Evolutionary conservation across 1,140 invertebrate genomes (phyloP).

Genomic region (Spodoptera litura): DNA sequence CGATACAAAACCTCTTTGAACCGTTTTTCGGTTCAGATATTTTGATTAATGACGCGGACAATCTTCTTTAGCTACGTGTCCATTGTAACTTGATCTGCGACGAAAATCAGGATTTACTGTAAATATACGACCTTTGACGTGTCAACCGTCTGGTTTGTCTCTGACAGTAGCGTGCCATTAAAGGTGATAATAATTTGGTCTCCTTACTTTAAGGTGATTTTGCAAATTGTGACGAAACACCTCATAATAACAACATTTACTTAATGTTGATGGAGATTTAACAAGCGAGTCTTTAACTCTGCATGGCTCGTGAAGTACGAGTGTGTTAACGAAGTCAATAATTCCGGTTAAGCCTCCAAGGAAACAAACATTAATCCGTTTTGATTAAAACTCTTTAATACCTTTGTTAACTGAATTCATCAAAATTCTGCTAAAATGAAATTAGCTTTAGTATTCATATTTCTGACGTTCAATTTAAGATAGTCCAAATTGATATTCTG

Average conservation of each 20-base stretch:
- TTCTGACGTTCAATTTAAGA: background rate
- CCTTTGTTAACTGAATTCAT: background rate
- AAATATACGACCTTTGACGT: background rate
- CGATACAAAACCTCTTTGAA: conserved; percentile 37
- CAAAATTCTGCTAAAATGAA: background rate
- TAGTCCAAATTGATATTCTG: background rate
- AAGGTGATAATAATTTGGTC: background rate
- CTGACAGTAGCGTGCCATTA: background rate
- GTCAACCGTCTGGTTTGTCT: background rate
- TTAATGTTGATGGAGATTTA: conserved; percentile 2
- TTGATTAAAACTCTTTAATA: background rate
- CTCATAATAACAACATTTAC: background rate
- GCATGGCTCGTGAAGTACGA: background rate
- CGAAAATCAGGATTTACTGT: background rate
- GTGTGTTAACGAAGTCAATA: background rate
- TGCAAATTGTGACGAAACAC: conserved; percentile 4
- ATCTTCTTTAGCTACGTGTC: background rate
- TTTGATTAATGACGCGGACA: conserved; percentile 30
- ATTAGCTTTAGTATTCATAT: conserved; percentile 8
- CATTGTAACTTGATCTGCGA: conserved; percentile 22
- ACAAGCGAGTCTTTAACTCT: background rate
- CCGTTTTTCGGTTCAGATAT: conserved; percentile 13
- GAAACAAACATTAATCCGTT: background rate
- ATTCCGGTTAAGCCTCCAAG: background rate
- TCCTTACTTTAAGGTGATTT: background rate